Conservation (phyloP, 1,140 invertebrate genomes). For the Elymnias hypermnestra region DNA sequence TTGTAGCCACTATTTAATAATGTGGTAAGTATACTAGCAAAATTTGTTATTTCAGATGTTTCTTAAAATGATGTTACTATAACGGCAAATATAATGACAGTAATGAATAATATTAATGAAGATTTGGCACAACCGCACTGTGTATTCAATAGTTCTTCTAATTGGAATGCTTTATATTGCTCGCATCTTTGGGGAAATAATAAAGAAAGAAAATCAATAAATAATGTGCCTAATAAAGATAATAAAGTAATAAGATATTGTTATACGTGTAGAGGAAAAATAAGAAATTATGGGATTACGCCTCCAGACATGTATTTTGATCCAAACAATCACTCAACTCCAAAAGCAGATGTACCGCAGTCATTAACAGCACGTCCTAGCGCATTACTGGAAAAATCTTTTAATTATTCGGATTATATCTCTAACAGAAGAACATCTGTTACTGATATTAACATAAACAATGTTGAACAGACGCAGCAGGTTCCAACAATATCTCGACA, state of each 20-base stretch:
- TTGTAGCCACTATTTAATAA: no score
- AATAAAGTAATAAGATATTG: constrained; percentile 49
- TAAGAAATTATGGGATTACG: constrained; percentile 63
- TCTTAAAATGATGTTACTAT: constrained; percentile 6
- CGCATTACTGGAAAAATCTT: constrained; percentile 4
- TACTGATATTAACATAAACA: constrained; percentile 20
- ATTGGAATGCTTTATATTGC: constrained; percentile 23
- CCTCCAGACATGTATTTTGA: constrained; percentile 37
- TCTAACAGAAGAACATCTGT: constrained; percentile 7
- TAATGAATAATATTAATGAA: constrained; percentile 13
- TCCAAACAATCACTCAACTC: constrained; percentile 66
- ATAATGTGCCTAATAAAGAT: constrained; percentile 36
- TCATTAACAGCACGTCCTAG: constrained; percentile 4
- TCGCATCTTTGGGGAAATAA: constrained; percentile 59
- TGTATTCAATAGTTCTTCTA: constrained; percentile 11
- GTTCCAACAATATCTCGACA: constrained; percentile 70
- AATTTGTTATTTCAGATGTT: no score
- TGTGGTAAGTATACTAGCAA: no score
- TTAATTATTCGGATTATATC: constrained; percentile 8
- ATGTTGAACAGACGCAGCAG: constrained; percentile 23
- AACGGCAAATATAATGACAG: constrained; percentile 15
- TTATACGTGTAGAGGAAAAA: constrained; percentile 60
- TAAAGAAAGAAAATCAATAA: constrained; percentile 40
- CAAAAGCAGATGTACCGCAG: constrained; percentile 35
- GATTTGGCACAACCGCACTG: constrained; percentile 7